Conservation (phyloP, 2,888 invertebrate species). For the Xanthorhoe designata region DNA sequence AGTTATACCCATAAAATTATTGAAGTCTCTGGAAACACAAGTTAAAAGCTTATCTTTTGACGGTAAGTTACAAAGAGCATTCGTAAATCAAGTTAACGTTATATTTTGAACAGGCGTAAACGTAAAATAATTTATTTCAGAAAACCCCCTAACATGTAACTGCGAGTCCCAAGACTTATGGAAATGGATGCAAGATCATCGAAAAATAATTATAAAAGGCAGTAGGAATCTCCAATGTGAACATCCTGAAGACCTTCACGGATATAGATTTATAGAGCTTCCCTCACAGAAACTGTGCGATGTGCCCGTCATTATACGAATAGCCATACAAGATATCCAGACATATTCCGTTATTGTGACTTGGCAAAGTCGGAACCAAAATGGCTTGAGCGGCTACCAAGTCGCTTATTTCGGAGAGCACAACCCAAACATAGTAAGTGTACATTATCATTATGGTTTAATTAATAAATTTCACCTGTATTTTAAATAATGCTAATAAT, state of each 20-base stretch:
- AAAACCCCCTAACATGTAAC: slow-evolving; percentile 95
- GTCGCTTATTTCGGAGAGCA: slow-evolving; percentile 91
- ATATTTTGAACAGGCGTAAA: neutral
- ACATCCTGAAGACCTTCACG: slow-evolving; percentile 92
- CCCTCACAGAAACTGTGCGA: slow-evolving; percentile 94
- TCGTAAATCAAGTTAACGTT: neutral
- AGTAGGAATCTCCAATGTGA: slow-evolving; percentile 90
- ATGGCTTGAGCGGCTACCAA: slow-evolving; percentile 93
- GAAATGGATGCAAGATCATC: slow-evolving; percentile 96
- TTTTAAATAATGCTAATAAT: slow-evolving; percentile 56
- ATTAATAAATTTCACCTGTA: slow-evolving; percentile 51
- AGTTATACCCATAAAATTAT: slow-evolving; percentile 91
- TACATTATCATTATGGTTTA: slow-evolving; percentile 30
- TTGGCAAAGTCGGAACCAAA: slow-evolving; percentile 96
- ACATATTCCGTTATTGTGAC: slow-evolving; percentile 94
- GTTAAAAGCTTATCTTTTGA: slow-evolving; percentile 91
- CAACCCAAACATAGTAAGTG: slow-evolving; percentile 83
- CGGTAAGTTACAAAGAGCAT: slow-evolving; percentile 85
- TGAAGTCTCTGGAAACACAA: slow-evolving; percentile 92
- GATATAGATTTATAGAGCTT: slow-evolving; percentile 91
- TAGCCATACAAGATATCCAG: slow-evolving; percentile 95
- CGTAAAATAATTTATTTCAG: slow-evolving; percentile 73
- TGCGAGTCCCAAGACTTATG: slow-evolving; percentile 96
- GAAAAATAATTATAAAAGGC: slow-evolving; percentile 88
- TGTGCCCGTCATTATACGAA: slow-evolving; percentile 91